These are phyloP conservation scores for Rhinolophus sinicus DNA, from an alignment of 2,113 vertebrate genomes.

Conservation along the genomic window DNA sequence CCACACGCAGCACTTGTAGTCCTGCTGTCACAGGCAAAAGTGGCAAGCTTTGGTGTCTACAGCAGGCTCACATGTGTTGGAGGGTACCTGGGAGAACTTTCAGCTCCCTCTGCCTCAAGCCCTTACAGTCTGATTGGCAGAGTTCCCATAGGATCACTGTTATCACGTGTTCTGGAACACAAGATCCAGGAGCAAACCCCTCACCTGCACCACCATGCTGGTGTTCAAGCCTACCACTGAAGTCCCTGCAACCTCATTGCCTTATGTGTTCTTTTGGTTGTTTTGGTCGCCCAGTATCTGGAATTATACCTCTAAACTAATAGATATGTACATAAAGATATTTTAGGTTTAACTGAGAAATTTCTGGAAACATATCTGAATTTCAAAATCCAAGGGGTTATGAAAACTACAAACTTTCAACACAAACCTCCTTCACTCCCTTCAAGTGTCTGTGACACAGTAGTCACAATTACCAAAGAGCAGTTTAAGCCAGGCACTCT, in stretches of 20 bases:
- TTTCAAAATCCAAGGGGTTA: background rate
- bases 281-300: background rate
- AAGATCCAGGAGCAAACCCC: background rate
- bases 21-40: background rate
- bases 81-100: background rate
- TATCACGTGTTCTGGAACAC: background rate
- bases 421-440: background rate
- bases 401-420: background rate
- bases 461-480: background rate
- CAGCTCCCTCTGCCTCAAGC: background rate
- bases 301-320: background rate
- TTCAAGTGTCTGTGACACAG: background rate
- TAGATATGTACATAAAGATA: background rate
- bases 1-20: background rate
- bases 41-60: background rate
- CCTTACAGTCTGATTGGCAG: background rate
- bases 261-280: background rate
- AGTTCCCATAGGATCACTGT: background rate
- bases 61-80: background rate
- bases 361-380: background rate
- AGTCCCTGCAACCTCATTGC: background rate
- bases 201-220: background rate
- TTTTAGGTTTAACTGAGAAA: background rate
- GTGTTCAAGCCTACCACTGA: background rate
- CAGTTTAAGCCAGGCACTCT: background rate